Evolutionary conservation across 23 tunicate species (phyloP), one percentile per base, ranked within the genome.

Genomic region (Ascidia mentula): DNA sequence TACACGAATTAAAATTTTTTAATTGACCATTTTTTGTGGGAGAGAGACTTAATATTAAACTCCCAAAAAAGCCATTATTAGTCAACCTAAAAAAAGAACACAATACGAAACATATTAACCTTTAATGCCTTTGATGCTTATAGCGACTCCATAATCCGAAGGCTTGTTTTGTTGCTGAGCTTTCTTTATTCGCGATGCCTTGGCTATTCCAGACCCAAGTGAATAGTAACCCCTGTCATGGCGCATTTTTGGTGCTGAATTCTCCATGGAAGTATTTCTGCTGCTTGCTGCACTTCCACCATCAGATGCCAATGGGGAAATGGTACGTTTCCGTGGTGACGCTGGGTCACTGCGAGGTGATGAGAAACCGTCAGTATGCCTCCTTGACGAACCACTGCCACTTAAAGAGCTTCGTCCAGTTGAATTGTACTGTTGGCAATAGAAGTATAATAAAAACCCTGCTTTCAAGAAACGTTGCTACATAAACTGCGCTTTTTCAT

Each of bases 111-210:
- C 4, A 1, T 0, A 72, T 79, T 20, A 1, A 69, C 96, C 96
- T 76, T 90, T 80, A 18, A 90, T 90, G 72, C 88, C 96, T 76
- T 90, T 90, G 33, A 90, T 85, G 82, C 96, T 90, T 18, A 90
- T 85, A 31, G 88, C 86, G 24, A 90, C 85, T 13, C 96, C 96
- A 76, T 90, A 90, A 5, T 76, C 96, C 3, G 88, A 78, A 12
- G 36, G 34, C 60, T 75, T 76, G 24, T 45, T 26, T 32, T 69
- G 38, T 6, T 60, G 32, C 17, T 88, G 73, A 18, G 40, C 72
- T 34, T 65, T 65, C 30, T 70, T 84, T 12, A 18, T 31, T 24
- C 69, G 61, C 6, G 77, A 9, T 7, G 81, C 70, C 31, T 60
- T 75, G 12, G 81, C 65, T 45, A 77, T 45, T 3, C 72, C 95